These are phyloP conservation scores for Propsilocerus akamusi DNA, from an alignment of 1,140 invertebrate genomes.

Conservation along the genomic window DNA sequence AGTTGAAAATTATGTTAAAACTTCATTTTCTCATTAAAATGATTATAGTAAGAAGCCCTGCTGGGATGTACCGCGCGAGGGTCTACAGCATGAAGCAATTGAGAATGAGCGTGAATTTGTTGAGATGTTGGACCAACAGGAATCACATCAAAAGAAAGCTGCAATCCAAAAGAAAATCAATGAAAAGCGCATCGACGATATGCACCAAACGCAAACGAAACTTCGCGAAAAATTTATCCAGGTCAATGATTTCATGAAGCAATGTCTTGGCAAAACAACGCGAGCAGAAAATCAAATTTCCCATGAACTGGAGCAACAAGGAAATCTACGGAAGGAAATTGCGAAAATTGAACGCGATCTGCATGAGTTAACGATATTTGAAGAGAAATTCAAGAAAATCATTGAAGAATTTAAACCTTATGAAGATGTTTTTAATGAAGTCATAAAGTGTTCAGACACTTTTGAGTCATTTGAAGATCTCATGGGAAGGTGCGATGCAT, in stretches of 20 bases:
- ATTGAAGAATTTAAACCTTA: slow-evolving; percentile 1
- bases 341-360: neutral
- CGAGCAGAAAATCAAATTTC: slow-evolving; percentile 14
- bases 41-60: slow-evolving; percentile 15
- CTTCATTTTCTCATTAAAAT: neutral
- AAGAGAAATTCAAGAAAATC: neutral
- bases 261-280: slow-evolving; percentile 17
- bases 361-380: neutral
- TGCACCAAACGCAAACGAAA: slow-evolving; percentile 16
- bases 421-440: slow-evolving; percentile 10
- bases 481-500: slow-evolving; percentile 3
- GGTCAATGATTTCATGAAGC: slow-evolving; percentile 21
- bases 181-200: slow-evolving; percentile 12
- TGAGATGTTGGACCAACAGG: slow-evolving; percentile 15
- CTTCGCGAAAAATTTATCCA: slow-evolving; percentile 18
- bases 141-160: slow-evolving; percentile 15
- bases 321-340: slow-evolving; percentile 12
- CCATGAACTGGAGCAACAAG: slow-evolving; percentile 11
- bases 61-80: slow-evolving; percentile 16
- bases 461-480: slow-evolving; percentile 11
- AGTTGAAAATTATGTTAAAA: slow-evolving; percentile 5
- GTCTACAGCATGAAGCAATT: slow-evolving; percentile 17
- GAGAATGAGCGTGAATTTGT: slow-evolving; percentile 18
- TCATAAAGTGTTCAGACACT: slow-evolving; percentile 13
- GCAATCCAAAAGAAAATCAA: slow-evolving; percentile 13